These are phyloP conservation scores for Petroica traversi DNA, from an alignment of 2,113 vertebrate genomes.

Conservation along the genomic window DNA sequence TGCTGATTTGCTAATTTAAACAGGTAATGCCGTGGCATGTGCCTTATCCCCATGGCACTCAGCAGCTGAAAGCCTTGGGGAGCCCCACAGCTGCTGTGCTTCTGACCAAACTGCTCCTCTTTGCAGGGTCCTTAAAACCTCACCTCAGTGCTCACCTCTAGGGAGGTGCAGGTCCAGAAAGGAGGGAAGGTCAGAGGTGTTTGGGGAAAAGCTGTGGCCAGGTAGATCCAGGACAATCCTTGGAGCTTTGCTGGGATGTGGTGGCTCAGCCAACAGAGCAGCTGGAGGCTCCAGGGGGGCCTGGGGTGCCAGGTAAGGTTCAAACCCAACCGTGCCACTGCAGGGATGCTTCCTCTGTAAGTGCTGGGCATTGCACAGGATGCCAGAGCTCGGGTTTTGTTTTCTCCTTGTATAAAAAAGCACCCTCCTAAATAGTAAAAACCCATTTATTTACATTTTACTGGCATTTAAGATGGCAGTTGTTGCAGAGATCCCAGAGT, in stretches of 20 bases:
- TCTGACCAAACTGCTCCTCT: background rate
- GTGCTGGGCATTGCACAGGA: background rate
- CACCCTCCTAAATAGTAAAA: background rate
- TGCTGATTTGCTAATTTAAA: background rate
- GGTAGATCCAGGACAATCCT: background rate
- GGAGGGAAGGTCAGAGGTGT: background rate
- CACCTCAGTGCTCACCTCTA: fast-evolving
- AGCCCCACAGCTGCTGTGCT: background rate
- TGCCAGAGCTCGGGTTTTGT: background rate
- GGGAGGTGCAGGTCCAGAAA: fast-evolving
- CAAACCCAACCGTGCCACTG: background rate
- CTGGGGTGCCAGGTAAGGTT: background rate
- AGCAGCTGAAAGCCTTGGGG: background rate
- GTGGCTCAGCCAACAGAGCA: too few species aligned
- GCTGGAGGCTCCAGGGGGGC: background rate
- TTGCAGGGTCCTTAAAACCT: background rate
- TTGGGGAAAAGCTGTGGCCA: background rate
- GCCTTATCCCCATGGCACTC: background rate
- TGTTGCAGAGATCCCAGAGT: background rate
- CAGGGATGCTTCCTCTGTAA: background rate
- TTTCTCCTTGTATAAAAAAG: background rate
- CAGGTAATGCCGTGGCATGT: background rate
- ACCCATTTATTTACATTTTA: background rate
- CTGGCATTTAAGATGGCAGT: background rate
- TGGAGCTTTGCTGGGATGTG: fast-evolving